A percentile compares a stretch with the other conserved stretches of the same genome.
These are phyloP conservation scores for Malurus splendens DNA, from an alignment of 2,797 vertebrate genomes.

Conservation along the genomic window DNA sequence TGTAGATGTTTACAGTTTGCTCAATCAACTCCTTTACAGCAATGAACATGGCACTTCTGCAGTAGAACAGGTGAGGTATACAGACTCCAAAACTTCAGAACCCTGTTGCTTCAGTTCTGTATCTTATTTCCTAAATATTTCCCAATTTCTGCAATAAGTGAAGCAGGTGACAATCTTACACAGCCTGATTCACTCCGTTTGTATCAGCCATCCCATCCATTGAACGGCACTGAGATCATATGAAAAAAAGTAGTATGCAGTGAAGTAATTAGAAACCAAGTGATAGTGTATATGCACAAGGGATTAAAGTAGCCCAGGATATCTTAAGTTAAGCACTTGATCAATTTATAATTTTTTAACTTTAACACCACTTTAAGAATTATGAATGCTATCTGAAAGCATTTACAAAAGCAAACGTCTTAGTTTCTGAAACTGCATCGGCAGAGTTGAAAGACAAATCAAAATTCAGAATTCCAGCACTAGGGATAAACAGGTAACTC, in stretches of 20 bases:
- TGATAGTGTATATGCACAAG: background rate
- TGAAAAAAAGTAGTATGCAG: background rate
- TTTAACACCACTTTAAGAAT: background rate
- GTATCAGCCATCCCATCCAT: background rate
- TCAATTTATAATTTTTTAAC: background rate
- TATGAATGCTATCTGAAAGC: background rate
- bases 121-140: background rate
- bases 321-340: background rate
- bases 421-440: background rate
- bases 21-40: background rate
- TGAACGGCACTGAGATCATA: background rate
- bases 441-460: background rate
- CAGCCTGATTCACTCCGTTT: background rate
- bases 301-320: background rate
- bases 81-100: background rate
- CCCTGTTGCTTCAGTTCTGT: background rate
- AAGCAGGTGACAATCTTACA: background rate
- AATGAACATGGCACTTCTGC: background rate
- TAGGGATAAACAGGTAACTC: background rate
- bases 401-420: background rate
- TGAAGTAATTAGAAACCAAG: background rate
- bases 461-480: background rate
- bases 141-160: background rate
- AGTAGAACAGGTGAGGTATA: background rate
- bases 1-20: background rate